Percentiles rank a stretch among this genome's conserved stretches.
Conservation (phyloP, 1,140 invertebrate species). For the Scylla paramamosain region DNA sequence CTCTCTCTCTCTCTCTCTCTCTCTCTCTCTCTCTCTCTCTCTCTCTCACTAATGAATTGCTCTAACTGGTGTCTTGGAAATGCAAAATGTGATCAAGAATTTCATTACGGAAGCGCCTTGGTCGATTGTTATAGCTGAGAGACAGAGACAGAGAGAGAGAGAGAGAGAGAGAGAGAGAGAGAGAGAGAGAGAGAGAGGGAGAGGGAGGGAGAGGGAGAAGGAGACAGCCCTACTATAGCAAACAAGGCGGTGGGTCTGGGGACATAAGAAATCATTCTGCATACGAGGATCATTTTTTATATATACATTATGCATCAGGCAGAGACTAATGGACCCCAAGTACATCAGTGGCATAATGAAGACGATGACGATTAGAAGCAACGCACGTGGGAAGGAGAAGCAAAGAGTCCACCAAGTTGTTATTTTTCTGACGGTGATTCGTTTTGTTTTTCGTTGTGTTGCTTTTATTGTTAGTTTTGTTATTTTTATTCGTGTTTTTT, state of each 20-base stretch:
- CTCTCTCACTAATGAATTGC: constrained; percentile 48
- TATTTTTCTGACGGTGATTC: not conserved
- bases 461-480: not conserved
- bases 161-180: constrained; percentile 20
- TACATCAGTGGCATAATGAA: constrained; percentile 9
- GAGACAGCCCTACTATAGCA: too few relatives aligned
- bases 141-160: not conserved
- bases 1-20: not conserved
- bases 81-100: not conserved
- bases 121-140: not conserved
- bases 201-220: constrained; percentile 32
- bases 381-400: not conserved
- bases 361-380: not conserved
- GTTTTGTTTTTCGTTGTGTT: not conserved
- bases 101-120: not conserved
- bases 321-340: not conserved
- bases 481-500: not conserved
- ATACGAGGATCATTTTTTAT: not conserved
- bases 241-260: too few relatives aligned
- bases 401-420: too few relatives aligned
- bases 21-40: constrained; percentile 42
- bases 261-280: not conserved
- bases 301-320: constrained; percentile 1
- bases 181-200: constrained; percentile 45
- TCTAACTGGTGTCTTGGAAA: constrained; percentile 7